Conservation (phyloP, 2,113 vertebrate genomes). For the Girardinichthys multiradiatus region DNA sequence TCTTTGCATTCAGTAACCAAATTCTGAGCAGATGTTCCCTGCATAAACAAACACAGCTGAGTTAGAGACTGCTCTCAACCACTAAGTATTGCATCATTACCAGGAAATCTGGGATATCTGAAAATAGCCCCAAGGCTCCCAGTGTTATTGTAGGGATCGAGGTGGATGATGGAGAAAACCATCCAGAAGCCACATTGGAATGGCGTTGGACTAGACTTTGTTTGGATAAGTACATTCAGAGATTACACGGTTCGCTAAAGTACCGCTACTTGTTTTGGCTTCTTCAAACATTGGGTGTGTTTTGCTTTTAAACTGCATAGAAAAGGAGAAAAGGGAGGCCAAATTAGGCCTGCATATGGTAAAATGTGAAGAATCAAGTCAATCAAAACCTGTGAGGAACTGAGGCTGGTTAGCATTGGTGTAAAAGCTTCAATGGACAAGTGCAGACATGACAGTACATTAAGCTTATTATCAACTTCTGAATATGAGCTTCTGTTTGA, state of each 20-base stretch:
- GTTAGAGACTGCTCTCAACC: slow-evolving; percentile 61
- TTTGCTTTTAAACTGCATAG: slow-evolving; percentile 63
- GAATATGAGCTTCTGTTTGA: slow-evolving; percentile 63
- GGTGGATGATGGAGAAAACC: slow-evolving; percentile 80
- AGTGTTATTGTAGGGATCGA: slow-evolving; percentile 81
- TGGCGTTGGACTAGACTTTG: slow-evolving; percentile 71
- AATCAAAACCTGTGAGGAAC: neutral
- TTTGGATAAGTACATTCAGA: slow-evolving; percentile 77
- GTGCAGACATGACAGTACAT: slow-evolving; percentile 21
- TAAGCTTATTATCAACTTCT: slow-evolving; percentile 46
- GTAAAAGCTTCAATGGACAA: neutral
- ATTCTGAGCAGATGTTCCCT: slow-evolving; percentile 64
- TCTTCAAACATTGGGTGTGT: slow-evolving; percentile 66
- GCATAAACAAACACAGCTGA: slow-evolving; percentile 72
- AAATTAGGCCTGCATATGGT: slow-evolving; percentile 62
- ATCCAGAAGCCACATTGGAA: slow-evolving; percentile 69
- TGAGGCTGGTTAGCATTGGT: slow-evolving; percentile 15
- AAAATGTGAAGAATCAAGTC: slow-evolving; percentile 43
- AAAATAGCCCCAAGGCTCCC: slow-evolving; percentile 77
- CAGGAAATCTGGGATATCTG: slow-evolving; percentile 79
- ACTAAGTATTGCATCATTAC: slow-evolving; percentile 71
- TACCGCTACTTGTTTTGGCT: slow-evolving; percentile 72
- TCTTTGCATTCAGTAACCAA: slow-evolving; percentile 48
- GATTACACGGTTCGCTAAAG: slow-evolving; percentile 77
- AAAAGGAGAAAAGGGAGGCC: slow-evolving; percentile 52